These are phyloP conservation scores for Agapostemon virescens DNA, from an alignment of 2,888 invertebrate genomes.

Conservation along the genomic window DNA sequence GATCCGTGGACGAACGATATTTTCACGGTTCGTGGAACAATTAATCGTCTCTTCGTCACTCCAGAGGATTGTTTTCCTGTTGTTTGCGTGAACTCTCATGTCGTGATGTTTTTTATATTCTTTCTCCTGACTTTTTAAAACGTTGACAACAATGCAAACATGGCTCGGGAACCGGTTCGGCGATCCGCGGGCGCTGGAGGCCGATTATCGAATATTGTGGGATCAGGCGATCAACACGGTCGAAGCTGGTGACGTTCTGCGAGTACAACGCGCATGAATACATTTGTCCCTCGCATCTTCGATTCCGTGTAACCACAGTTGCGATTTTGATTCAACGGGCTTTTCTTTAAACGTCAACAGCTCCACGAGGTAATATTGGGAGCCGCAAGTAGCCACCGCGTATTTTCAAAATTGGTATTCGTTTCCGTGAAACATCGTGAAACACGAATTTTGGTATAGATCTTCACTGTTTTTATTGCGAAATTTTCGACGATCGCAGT, in stretches of 20 bases:
- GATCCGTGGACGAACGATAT: neutral
- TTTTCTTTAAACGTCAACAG: constrained; percentile 30
- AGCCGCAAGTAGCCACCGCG: neutral
- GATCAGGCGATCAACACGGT: constrained; percentile 32
- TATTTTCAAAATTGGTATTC: constrained; percentile 27
- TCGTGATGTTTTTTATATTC: no score
- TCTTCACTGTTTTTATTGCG: neutral
- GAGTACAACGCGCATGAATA: constrained; percentile 40
- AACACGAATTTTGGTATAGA: constrained; percentile 10
- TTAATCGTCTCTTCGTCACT: constrained; percentile 6
- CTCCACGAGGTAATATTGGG: neutral
- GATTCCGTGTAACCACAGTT: constrained; percentile 13
- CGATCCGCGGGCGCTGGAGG: neutral
- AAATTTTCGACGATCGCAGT: neutral
- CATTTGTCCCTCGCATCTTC: constrained; percentile 40
- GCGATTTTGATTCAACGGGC: constrained; percentile 26
- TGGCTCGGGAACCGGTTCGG: constrained; percentile 10
- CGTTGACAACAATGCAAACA: constrained; percentile 20
- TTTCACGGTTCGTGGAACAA: neutral
- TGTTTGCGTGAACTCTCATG: constrained; percentile 15
- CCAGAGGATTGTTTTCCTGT: neutral
- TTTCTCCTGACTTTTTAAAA: no score
- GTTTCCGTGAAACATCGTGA: neutral
- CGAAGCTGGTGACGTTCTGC: constrained; percentile 37
- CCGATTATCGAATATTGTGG: constrained; percentile 14